Evolutionary conservation across 1,140 invertebrate species (phyloP).

Genomic region (Diorhabda carinulata): DNA sequence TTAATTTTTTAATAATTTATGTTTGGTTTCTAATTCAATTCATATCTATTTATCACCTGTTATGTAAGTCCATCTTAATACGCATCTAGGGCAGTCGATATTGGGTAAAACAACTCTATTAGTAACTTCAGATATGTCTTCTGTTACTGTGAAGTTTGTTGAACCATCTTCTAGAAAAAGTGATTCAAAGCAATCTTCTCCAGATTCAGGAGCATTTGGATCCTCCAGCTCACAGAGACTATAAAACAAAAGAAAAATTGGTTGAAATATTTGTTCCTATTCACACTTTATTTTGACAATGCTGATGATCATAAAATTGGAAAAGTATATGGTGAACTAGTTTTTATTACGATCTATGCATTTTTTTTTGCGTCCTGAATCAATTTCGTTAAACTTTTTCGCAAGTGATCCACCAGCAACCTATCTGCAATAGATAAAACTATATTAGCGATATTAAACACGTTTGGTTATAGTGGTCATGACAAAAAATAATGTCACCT

Average conservation of each 20-base stretch:
- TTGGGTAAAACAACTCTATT: slow-evolving; percentile 27
- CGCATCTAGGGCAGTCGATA: slow-evolving; percentile 31
- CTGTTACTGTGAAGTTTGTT: slow-evolving; percentile 7
- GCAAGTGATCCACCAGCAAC: too few species aligned
- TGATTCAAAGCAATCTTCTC: slow-evolving; percentile 30
- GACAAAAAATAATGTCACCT: too few species aligned
- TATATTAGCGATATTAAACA: too few species aligned
- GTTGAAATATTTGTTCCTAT: too few species aligned
- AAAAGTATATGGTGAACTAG: too few species aligned
- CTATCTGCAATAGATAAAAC: too few species aligned
- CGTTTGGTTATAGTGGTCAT: too few species aligned
- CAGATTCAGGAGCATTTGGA: slow-evolving; percentile 30
- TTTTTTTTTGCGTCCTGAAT: too few species aligned
- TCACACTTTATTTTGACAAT: too few species aligned
- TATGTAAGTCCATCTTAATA: slow-evolving; percentile 34
- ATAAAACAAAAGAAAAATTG: not conserved
- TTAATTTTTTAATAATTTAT: not conserved
- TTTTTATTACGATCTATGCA: too few species aligned
- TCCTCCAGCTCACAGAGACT: slow-evolving; percentile 33
- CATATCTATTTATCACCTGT: slow-evolving; percentile 15
- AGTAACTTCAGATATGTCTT: slow-evolving; percentile 38
- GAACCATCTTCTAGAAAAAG: slow-evolving; percentile 25
- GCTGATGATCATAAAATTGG: too few species aligned
- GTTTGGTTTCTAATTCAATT: not conserved
- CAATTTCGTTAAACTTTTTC: too few species aligned